Base-by-base conservation (phyloP, 2,113 vertebrate genomes). In the Chamaetylas fuelleborni region DNA sequence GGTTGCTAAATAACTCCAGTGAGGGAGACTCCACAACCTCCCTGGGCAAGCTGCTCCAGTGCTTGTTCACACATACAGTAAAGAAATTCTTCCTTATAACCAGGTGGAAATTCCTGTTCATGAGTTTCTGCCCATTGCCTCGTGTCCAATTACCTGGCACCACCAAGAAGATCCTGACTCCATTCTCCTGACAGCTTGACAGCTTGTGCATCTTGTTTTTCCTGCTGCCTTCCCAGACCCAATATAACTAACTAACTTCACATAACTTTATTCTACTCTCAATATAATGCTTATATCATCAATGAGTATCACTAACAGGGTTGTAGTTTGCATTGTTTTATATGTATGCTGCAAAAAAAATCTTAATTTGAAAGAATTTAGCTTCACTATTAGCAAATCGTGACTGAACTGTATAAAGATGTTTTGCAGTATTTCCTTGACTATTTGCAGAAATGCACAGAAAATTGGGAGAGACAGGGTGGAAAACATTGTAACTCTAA, bases 401-500 rank as follows among this genome's bases (percentile, higher is more conserved):
- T 45, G 38, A 42, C 8, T 16, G 36, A 84, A 56, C 6, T n/a
- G 8, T 10, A 31, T 28, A 40, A 51, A 66, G 20, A 22, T 5
- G 48, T 31, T 29, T 58, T 40, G 47, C 5, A 51, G 13, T 15
- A 17, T 60, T 64, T 94, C 16, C 7, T 56, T 26, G 2, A 20
- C 19, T 72, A 13, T 34, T 38, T 36, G 10, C n/a, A 72, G 80
- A 94, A 90, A 81, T 34, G 12, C 2, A 45, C 8, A 57, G 36
- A 74, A 80, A 76, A 62, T 14, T 15, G 3, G 0, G 4, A 18
- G 8, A 19, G 4, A 24, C 2, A 31, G 12, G 5, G 4, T n/a
- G 6, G 7, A 11, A 54, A 80, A 12, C 3, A 8, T 7, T 61
- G 17, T 4, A 83, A 19, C 3, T 51, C 43, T 34, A 45, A 45